A percentile compares a stretch with the other conserved stretches of the same genome.
These are phyloP conservation scores for Leptopilina syphax DNA, from an alignment of 2,888 invertebrate genomes.

Conservation along the genomic window DNA sequence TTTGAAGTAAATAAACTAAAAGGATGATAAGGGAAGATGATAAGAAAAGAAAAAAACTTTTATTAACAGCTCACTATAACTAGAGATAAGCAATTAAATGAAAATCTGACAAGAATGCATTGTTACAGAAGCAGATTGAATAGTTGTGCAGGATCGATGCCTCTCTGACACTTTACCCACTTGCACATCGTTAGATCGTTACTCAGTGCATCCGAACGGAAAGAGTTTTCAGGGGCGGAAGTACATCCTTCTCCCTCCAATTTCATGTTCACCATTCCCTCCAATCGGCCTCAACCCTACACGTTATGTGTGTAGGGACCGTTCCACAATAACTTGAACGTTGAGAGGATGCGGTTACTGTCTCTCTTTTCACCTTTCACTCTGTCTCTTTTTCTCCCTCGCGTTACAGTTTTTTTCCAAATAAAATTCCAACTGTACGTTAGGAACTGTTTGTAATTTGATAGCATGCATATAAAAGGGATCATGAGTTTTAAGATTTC, in stretches of 20 bases:
- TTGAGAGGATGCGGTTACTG: conserved; percentile 48
- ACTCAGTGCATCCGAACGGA: conserved; percentile 65
- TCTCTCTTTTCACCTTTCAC: conserved; percentile 33
- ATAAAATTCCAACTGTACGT: conserved; percentile 32
- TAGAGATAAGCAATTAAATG: no score
- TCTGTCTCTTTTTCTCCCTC: conserved; percentile 40
- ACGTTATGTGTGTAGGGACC: not conserved
- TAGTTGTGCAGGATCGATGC: conserved; percentile 43
- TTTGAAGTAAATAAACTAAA: no score
- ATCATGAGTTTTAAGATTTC: conserved; percentile 18
- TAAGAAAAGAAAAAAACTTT: no score
- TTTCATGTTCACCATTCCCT: conserved; percentile 21
- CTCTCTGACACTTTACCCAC: conserved; percentile 25
- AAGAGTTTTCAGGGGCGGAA: conserved; percentile 71
- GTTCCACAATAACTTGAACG: conserved; percentile 52
- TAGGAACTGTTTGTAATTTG: conserved; percentile 44
- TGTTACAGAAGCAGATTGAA: not conserved
- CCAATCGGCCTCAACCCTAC: not conserved
- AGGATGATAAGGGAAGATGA: no score
- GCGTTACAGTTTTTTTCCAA: conserved; percentile 23
- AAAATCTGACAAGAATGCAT: conserved; percentile 5
- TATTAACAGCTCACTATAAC: no score
- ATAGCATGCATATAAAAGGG: conserved; percentile 6
- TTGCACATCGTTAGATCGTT: conserved; percentile 48
- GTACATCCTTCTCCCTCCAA: conserved; percentile 70